These are phyloP conservation scores for Agrenia bidenticulata DNA, from an alignment of 2,888 invertebrate genomes.

Conservation along the genomic window DNA sequence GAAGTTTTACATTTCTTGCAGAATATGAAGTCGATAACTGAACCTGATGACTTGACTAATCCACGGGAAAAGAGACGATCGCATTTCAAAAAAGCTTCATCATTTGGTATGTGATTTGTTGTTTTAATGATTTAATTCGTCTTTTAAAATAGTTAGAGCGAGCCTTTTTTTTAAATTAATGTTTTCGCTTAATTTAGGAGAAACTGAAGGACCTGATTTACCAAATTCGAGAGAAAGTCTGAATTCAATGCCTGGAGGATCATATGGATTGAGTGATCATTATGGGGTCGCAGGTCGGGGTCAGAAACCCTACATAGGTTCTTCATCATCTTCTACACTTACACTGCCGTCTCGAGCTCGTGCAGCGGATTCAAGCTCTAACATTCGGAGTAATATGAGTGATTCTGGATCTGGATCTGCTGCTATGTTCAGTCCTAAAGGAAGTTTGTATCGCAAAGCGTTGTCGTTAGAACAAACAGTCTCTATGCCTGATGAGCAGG, in stretches of 20 bases:
- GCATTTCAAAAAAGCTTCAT: slow-evolving; percentile 49
- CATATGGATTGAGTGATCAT: slow-evolving; percentile 49
- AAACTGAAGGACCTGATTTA: slow-evolving; percentile 40
- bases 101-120: slow-evolving; percentile 34
- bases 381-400: slow-evolving; percentile 48
- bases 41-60: slow-evolving; percentile 46
- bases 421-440: slow-evolving; percentile 42
- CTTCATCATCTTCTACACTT: slow-evolving; percentile 45
- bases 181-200: slow-evolving; percentile 27
- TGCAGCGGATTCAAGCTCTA: slow-evolving; percentile 21
- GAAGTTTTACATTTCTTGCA: slow-evolving; percentile 49
- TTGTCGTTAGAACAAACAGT: slow-evolving; percentile 70
- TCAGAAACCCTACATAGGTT: slow-evolving; percentile 30
- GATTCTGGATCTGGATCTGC: slow-evolving; percentile 54
- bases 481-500: slow-evolving; percentile 57
- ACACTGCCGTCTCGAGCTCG: slow-evolving; percentile 46
- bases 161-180: too few species aligned
- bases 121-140: too few species aligned
- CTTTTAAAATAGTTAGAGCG: too few species aligned
- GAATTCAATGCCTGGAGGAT: slow-evolving; percentile 41
- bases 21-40: slow-evolving; percentile 45
- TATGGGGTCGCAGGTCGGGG: slow-evolving; percentile 40
- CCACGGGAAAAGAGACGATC: slow-evolving; percentile 48
- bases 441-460: slow-evolving; percentile 67
- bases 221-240: slow-evolving; percentile 44